These are phyloP conservation scores for Pomacea canaliculata DNA, from an alignment of 2,888 invertebrate species.

Conservation along the genomic window DNA sequence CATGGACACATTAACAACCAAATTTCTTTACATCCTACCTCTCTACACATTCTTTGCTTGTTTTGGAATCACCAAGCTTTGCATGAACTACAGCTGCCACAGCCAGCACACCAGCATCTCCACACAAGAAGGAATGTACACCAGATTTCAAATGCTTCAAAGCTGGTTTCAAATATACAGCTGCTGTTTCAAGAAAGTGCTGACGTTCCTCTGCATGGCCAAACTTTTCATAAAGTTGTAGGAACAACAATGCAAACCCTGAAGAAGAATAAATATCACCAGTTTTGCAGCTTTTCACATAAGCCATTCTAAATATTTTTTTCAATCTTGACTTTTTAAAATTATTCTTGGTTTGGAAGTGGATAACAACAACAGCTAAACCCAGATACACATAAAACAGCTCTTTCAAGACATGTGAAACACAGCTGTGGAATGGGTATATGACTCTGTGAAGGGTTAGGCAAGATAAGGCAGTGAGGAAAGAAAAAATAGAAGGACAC, in stretches of 20 bases:
- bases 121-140: conserved; percentile 78
- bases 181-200: conserved; percentile 66
- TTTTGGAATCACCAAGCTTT: conserved; percentile 73
- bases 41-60: conserved; percentile 62
- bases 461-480: too few relatives aligned
- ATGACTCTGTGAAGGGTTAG: too few relatives aligned
- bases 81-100: conserved; percentile 76
- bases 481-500: too few relatives aligned
- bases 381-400: too few relatives aligned
- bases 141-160: conserved; percentile 70
- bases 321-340: too few relatives aligned
- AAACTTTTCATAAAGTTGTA: conserved; percentile 70
- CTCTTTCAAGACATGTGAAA: too few relatives aligned
- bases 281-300: background rate
- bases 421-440: too few relatives aligned
- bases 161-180: conserved; percentile 60
- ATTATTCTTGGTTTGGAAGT: too few relatives aligned
- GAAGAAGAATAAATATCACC: background rate
- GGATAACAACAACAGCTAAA: too few relatives aligned
- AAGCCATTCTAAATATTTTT: background rate
- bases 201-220: conserved; percentile 34
- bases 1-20: too few relatives aligned
- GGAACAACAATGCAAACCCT: conserved; percentile 78
- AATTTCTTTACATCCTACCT: conserved; percentile 37
- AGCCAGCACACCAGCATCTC: conserved; percentile 79